phyloP scores from a whole-genome alignment of 2,113 vertebrate species.

The Phylloscopus whistleri region DNA sequence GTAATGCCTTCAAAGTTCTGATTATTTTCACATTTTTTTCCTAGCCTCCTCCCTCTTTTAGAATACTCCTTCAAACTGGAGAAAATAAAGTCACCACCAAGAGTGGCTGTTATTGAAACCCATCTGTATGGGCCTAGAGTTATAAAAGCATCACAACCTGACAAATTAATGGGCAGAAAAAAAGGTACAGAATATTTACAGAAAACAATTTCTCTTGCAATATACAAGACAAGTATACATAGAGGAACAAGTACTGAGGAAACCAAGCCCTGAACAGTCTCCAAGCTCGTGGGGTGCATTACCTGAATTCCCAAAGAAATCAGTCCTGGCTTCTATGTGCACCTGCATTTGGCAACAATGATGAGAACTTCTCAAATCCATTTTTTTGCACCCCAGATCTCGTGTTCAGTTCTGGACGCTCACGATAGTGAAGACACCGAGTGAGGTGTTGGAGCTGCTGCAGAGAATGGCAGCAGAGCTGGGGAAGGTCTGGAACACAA shows the following conservation, averaged over 20 bases:
- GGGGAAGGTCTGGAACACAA: background rate
- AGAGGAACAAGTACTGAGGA: background rate
- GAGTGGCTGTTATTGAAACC: background rate
- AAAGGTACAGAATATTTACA: background rate
- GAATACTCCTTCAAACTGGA: background rate
- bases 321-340: no score
- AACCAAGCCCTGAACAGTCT: background rate
- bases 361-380: background rate
- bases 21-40: fast-evolving
- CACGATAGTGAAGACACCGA: background rate
- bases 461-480: background rate
- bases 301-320: background rate
- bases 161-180: background rate
- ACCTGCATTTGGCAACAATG: background rate
- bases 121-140: background rate
- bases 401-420: background rate
- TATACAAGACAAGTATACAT: background rate
- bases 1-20: background rate
- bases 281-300: background rate
- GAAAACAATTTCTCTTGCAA: background rate
- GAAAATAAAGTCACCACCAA: background rate
- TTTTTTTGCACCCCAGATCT: no score
- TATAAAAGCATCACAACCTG: background rate
- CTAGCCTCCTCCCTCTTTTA: background rate
- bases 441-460: background rate